phyloP scores from a whole-genome alignment of 1,140 invertebrate genomes.

The Drosophila yakuba region DNA sequence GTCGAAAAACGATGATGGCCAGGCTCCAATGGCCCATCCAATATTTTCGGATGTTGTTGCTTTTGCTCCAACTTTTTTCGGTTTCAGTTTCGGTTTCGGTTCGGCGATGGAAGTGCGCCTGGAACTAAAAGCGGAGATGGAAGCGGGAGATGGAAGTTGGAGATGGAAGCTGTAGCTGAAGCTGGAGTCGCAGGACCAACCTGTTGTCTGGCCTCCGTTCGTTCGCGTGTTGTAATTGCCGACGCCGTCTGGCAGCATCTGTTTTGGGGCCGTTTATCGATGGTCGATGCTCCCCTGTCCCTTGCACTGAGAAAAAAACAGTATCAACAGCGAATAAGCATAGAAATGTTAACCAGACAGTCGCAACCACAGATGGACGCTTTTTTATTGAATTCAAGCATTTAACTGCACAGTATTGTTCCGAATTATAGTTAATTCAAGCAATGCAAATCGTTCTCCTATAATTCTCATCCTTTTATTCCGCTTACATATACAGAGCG shows the following conservation, averaged over 20 bases:
- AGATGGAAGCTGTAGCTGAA: neutral
- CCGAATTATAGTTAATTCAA: too few species aligned
- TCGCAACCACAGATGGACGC: too few species aligned
- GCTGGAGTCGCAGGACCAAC: conserved; percentile 42
- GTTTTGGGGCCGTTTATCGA: conserved; percentile 71
- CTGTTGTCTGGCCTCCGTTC: conserved; percentile 65
- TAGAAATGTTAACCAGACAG: too few species aligned
- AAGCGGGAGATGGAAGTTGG: neutral
- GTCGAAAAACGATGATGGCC: conserved; percentile 53
- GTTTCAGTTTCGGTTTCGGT: conserved; percentile 61
- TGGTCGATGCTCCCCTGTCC: conserved; percentile 34
- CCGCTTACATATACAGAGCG: too few species aligned
- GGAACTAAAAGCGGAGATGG: conserved; percentile 9
- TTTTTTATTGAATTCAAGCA: too few species aligned
- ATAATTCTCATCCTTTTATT: neutral
- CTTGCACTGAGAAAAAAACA: conserved; percentile 15
- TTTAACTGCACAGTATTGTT: too few species aligned
- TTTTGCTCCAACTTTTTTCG: conserved; percentile 33
- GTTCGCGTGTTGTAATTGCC: conserved; percentile 80
- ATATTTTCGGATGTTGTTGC: conserved; percentile 31
- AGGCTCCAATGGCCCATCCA: conserved; percentile 1
- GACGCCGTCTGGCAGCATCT: conserved; percentile 70
- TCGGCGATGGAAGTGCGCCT: conserved; percentile 25
- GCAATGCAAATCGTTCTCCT: neutral
- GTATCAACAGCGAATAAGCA: too few species aligned